Conservation (phyloP, 2,888 invertebrate genomes). For the Hedya salicella region DNA sequence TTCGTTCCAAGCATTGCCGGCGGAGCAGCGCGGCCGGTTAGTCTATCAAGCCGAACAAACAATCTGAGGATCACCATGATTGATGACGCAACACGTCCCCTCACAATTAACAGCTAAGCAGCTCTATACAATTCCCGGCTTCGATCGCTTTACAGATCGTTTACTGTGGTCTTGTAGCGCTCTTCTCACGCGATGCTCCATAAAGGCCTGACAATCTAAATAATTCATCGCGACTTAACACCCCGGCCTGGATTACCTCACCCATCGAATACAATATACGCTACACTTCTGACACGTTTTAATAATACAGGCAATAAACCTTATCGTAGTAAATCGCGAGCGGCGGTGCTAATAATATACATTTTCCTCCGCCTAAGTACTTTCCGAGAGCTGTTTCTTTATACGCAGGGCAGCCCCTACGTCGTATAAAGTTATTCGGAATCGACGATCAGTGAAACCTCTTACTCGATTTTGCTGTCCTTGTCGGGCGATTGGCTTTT, state of each 20-base stretch:
- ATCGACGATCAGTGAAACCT: slow-evolving; percentile 2
- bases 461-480: slow-evolving; percentile 9
- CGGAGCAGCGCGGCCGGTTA: slow-evolving; percentile 2
- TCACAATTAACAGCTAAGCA: slow-evolving; percentile 22
- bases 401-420: slow-evolving; percentile 11
- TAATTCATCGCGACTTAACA: not conserved
- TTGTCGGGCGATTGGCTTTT: slow-evolving; percentile 13
- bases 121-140: slow-evolving; percentile 5
- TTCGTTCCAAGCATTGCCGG: not conserved
- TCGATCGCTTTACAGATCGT: not conserved
- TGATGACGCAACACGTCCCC: slow-evolving; percentile 21
- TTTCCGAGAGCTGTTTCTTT: slow-evolving; percentile 31
- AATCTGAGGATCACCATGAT: slow-evolving; percentile 17
- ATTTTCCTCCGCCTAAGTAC: slow-evolving; percentile 27
- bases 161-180: not conserved
- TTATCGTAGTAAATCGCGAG: slow-evolving; percentile 27
- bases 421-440: slow-evolving; percentile 17
- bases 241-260: not conserved
- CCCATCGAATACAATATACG: not conserved
- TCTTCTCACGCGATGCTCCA: not conserved
- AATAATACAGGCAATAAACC: slow-evolving; percentile 29
- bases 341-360: slow-evolving; percentile 32
- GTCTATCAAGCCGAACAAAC: slow-evolving; percentile 19
- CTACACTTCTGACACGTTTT: slow-evolving; percentile 20
- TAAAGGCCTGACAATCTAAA: slow-evolving; percentile 1